Conservation (phyloP, 1,140 invertebrate species). For the Drosophila teissieri region DNA sequence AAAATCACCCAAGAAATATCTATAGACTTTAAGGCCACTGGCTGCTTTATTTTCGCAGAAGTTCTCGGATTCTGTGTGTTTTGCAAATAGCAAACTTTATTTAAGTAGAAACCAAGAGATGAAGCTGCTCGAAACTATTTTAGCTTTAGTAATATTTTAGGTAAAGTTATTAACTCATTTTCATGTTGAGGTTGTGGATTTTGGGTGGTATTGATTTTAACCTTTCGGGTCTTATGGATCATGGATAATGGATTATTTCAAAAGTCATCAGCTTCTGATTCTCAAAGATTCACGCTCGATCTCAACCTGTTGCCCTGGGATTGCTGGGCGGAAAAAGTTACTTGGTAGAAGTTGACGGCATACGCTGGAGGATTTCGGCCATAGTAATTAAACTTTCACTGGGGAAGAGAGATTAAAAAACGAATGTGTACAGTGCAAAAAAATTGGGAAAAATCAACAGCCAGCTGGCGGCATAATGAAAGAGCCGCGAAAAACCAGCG, state of each 20-base stretch:
- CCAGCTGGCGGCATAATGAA: conserved; percentile 16
- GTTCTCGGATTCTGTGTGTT: neutral
- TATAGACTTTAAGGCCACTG: conserved; percentile 3
- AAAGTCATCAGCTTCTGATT: neutral
- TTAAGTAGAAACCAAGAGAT: too few species aligned
- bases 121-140: too few species aligned
- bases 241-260: too few species aligned
- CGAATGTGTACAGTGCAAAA: neutral
- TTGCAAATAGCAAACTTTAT: neutral
- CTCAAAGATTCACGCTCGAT: neutral
- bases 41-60: neutral
- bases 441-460: conserved; percentile 32
- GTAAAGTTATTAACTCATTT: neutral
- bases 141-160: too few species aligned
- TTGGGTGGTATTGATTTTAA: too few species aligned
- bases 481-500: conserved; percentile 64
- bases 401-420: conserved; percentile 3
- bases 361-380: conserved; percentile 32
- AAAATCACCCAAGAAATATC: neutral
- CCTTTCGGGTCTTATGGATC: too few species aligned
- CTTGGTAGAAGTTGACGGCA: conserved; percentile 13
- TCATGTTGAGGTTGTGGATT: neutral
- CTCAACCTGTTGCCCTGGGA: conserved; percentile 6
- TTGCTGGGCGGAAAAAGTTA: conserved; percentile 3
- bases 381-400: conserved; percentile 53